Evolutionary conservation across 2,113 vertebrate genomes (phyloP).

Genomic region (Nipponia nippon): DNA sequence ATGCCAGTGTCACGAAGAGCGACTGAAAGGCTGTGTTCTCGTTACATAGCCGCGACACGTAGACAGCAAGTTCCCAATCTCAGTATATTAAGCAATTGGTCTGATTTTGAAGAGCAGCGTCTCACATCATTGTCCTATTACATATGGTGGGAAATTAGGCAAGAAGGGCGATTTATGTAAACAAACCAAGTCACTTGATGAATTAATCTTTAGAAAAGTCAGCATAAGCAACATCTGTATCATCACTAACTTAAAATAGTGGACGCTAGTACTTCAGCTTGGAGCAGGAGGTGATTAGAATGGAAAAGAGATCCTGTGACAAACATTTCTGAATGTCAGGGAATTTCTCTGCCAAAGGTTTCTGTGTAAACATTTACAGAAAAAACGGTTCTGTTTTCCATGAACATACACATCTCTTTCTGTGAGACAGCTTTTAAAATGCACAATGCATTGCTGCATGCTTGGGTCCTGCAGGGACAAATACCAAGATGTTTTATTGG

Average conservation of each 20-base stretch:
- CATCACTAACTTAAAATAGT: background rate
- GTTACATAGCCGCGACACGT: background rate
- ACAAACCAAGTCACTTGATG: background rate
- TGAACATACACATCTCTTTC: background rate
- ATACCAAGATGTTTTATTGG: background rate
- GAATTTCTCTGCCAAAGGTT: background rate
- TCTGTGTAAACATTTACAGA: background rate
- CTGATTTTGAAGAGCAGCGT: background rate
- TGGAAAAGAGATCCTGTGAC: background rate
- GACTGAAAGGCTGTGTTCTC: background rate
- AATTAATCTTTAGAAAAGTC: slow-evolving; percentile 7
- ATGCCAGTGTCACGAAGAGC: background rate
- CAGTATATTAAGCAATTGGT: background rate
- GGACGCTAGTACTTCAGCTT: background rate
- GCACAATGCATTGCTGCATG: background rate
- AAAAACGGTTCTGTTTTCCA: background rate
- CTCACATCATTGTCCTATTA: background rate
- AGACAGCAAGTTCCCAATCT: background rate
- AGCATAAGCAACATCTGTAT: background rate
- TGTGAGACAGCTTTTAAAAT: background rate
- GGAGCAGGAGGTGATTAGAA: background rate
- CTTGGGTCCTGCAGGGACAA: background rate
- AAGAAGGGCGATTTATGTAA: background rate
- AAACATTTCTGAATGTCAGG: background rate
- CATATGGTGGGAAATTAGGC: background rate